These are phyloP conservation scores for Ispidina picta DNA, from an alignment of 2,797 vertebrate genomes.

Conservation along the genomic window DNA sequence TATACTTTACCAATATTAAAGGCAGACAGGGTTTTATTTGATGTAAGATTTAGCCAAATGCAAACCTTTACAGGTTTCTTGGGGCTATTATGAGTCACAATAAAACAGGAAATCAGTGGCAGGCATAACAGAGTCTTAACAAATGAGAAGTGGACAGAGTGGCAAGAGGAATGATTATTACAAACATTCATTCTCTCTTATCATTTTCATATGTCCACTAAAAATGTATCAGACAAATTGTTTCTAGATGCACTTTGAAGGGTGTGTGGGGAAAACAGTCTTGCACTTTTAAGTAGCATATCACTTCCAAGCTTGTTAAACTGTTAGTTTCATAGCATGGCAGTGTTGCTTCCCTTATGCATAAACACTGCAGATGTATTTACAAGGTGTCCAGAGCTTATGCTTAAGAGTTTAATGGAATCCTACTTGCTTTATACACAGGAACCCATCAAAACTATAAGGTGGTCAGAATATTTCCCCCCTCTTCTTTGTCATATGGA, in stretches of 20 bases:
- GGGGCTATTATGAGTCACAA: not conserved
- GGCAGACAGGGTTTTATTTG: not conserved
- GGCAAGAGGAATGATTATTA: not conserved
- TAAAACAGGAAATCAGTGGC: not conserved
- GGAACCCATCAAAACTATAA: not conserved
- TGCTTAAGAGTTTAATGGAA: not conserved
- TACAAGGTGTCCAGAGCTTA: not conserved
- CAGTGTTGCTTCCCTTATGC: not conserved
- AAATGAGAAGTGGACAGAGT: not conserved
- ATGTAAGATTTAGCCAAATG: not conserved
- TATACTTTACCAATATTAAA: not conserved
- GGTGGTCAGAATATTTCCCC: not conserved
- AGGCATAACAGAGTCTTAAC: not conserved
- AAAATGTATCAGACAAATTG: constrained; percentile 10
- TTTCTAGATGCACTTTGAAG: constrained; percentile 8
- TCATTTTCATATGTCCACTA: constrained; percentile 11
- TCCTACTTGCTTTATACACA: not conserved
- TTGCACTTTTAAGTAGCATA: constrained; percentile 6
- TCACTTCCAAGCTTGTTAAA: not conserved
- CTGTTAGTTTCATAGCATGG: not conserved
- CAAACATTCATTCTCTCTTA: not conserved
- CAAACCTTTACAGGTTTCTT: not conserved
- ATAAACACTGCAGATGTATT: not conserved
- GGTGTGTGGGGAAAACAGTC: not conserved
- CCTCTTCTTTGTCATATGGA: not conserved